Evolutionary conservation across 2,797 vertebrate genomes (phyloP), one percentile per base, ranked within the genome.

Genomic region (Chromis chromis): DNA sequence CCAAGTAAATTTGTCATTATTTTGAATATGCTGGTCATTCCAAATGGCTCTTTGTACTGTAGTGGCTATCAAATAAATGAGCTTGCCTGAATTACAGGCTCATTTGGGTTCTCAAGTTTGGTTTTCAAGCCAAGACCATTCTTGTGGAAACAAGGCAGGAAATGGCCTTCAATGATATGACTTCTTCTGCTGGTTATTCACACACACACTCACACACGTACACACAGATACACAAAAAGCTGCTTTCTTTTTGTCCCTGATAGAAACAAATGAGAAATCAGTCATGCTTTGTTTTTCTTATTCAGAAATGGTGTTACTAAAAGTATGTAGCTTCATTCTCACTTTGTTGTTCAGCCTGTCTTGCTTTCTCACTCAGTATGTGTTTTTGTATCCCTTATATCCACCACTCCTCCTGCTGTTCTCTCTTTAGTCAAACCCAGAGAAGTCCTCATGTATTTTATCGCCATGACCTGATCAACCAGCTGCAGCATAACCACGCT

Each of bases 391-490:
- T 17, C 48, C 19, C 25, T 52, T 64, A 67, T 39, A 52, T 81
- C 63, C 55, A 67, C 63, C 33, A 42, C 58, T 59, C 36, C 42
- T 78, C 69, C 72, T 64, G 36, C 57, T 86, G 10, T 77, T 85
- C 22, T 84, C 17, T 77, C 71, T 78, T 64, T 83, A 99, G 98
- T 95, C 98, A 99, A 95, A 98, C 98, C 57, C 98, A 99, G 93
- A 93, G 98, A 92, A 99, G 97, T 90, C 97, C 98, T 28, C 98
- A 99, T 68, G 97, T 99, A 63, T 99, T 99, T 94, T 99, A 99
- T 86, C 98, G 98, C 31, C 98, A 99, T 86, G 98, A 99, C 84
- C 95, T 99, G 94, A 99, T 99, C 91, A 99, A 99, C 95, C 98
- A 99, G 88, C 96, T 99, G 82, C 98, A 99, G 94, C 97, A 99